Evolutionary conservation across 2,888 invertebrate genomes (phyloP).

Genomic region (Chloroclysta siterata): DNA sequence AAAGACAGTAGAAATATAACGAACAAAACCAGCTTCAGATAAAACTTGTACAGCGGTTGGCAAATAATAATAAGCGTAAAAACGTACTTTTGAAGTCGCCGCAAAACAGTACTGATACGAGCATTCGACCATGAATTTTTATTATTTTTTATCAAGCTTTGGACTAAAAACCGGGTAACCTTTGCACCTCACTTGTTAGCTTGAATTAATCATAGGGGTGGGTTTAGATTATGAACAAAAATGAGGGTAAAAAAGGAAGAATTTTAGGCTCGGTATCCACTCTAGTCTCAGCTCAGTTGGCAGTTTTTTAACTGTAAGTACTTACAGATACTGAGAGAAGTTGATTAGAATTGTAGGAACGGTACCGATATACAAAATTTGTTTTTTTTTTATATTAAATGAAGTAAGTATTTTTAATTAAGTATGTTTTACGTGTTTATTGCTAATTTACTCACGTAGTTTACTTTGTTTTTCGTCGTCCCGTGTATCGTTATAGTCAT

Average conservation of each 20-base stretch:
- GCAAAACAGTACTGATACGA: conserved; percentile 37
- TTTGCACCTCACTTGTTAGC: conserved; percentile 49
- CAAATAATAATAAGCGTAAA: conserved; percentile 38
- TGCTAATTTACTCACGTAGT: too few relatives aligned
- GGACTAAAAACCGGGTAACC: conserved; percentile 44
- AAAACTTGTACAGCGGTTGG: conserved; percentile 23
- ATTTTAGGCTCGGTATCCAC: background rate
- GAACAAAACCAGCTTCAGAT: conserved; percentile 25
- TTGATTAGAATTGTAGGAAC: too few relatives aligned
- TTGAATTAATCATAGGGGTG: conserved; percentile 61
- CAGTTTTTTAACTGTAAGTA: too few relatives aligned
- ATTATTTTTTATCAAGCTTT: conserved; percentile 32
- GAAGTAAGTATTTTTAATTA: too few relatives aligned
- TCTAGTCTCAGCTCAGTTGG: too few relatives aligned
- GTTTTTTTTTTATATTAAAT: too few relatives aligned
- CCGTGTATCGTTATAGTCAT: too few relatives aligned
- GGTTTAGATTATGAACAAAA: conserved; percentile 10
- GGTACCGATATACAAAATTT: too few relatives aligned
- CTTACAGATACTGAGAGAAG: too few relatives aligned
- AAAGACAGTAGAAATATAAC: conserved; percentile 11
- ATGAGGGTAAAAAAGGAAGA: background rate
- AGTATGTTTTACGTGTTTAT: too few relatives aligned
- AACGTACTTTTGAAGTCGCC: conserved; percentile 28
- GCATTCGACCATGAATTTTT: conserved; percentile 43
- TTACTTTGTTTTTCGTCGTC: too few relatives aligned